A percentile compares a stretch with the other conserved stretches of the same genome.
These are phyloP conservation scores for Leptinotarsa haldemani DNA, from an alignment of 2,888 invertebrate genomes.

Conservation along the genomic window DNA sequence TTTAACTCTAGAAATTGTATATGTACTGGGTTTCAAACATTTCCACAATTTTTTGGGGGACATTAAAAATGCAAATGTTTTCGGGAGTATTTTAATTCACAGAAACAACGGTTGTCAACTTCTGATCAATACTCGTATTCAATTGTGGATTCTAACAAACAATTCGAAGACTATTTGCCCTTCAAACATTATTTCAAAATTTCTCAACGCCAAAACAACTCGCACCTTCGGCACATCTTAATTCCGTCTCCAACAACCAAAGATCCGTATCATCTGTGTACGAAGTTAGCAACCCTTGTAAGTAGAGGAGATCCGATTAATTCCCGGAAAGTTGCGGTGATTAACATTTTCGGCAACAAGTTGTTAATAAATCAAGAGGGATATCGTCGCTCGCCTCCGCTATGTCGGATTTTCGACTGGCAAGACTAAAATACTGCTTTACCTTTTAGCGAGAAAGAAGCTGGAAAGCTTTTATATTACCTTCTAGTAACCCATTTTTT, in stretches of 20 bases:
- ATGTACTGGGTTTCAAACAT: no score
- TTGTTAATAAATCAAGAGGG: conserved; percentile 63
- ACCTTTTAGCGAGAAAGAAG: conserved; percentile 13
- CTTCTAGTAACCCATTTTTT: conserved; percentile 4
- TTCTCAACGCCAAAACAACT: not conserved
- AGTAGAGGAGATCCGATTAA: conserved; percentile 47
- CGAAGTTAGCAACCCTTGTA: conserved; percentile 34
- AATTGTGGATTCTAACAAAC: no score
- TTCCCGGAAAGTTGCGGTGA: conserved; percentile 57
- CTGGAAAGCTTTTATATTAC: conserved; percentile 16
- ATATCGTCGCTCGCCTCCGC: conserved; percentile 54
- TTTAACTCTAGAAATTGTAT: no score
- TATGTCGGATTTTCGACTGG: conserved; percentile 34
- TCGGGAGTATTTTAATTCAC: no score
- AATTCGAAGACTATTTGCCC: no score
- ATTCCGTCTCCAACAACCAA: conserved; percentile 5
- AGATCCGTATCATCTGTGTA: conserved; percentile 25
- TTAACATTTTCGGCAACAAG: conserved; percentile 63
- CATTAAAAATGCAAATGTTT: no score
- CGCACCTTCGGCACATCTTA: conserved; percentile 8
- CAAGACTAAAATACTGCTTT: conserved; percentile 19
- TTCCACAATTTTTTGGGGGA: no score
- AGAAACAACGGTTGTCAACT: no score
- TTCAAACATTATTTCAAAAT: no score
- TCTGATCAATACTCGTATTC: no score